Percentiles rank a stretch among this genome's conserved stretches.
These are phyloP conservation scores for Coptodon bakossiorum DNA, from an alignment of 2,113 vertebrate genomes.

Conservation along the genomic window DNA sequence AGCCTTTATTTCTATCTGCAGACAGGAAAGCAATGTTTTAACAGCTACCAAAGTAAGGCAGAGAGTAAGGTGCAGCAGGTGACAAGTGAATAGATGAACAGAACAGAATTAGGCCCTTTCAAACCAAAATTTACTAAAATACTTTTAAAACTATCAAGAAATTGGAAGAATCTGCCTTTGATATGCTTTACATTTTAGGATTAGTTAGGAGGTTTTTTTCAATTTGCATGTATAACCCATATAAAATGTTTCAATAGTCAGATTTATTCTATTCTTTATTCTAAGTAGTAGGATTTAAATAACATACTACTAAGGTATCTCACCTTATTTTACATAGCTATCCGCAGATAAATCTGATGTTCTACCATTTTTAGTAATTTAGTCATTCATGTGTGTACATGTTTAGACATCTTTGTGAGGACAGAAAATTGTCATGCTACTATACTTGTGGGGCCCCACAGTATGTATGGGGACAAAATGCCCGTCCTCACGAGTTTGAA, in stretches of 20 bases:
- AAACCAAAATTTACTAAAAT: not conserved
- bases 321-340: not conserved
- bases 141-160: not conserved
- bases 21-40: not conserved
- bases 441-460: not conserved
- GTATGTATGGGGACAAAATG: not conserved
- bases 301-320: not conserved
- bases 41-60: not conserved
- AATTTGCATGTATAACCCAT: not conserved
- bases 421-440: not conserved
- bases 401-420: not conserved
- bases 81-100: not conserved
- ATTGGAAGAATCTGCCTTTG: not conserved
- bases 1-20: not conserved
- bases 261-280: not conserved
- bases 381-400: not conserved
- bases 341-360: too few relatives aligned
- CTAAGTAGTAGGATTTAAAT: not conserved
- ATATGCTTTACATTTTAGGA: not conserved
- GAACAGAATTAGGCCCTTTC: not conserved
- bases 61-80: not conserved
- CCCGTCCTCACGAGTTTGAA: rapidly evolving
- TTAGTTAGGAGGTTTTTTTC: not conserved
- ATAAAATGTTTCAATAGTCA: not conserved
- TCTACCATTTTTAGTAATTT: not conserved